phyloP scores from a whole-genome alignment of 1,140 invertebrate genomes.

The Rhopalosiphum maidis region DNA sequence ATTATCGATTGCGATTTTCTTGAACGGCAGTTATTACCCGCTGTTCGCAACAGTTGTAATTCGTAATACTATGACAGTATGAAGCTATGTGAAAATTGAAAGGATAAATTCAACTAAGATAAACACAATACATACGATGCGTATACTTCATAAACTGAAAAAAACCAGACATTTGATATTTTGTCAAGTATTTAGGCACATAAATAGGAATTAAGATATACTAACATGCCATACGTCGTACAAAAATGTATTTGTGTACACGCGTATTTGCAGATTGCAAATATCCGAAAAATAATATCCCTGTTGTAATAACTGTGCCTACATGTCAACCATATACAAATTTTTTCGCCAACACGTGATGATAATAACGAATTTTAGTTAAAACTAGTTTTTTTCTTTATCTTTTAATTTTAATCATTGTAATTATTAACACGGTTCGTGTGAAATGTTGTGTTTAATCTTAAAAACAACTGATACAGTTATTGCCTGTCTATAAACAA shows the following conservation, averaged over 20 bases:
- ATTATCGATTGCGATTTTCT: background rate
- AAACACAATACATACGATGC: background rate
- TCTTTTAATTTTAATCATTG: background rate
- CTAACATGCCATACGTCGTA: background rate
- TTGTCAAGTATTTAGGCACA: background rate
- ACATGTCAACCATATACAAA: background rate
- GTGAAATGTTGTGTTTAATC: background rate
- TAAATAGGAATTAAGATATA: background rate
- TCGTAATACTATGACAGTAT: slow-evolving; percentile 11
- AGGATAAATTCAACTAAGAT: background rate
- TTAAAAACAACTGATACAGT: background rate
- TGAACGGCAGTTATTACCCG: background rate
- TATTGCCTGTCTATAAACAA: background rate
- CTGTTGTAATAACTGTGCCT: background rate
- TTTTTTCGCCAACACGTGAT: background rate
- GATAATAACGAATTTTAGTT: background rate
- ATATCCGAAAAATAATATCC: background rate
- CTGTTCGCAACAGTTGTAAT: background rate
- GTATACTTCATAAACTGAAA: background rate
- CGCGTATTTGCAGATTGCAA: background rate
- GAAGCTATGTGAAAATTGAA: background rate
- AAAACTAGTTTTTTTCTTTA: background rate
- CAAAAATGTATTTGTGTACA: background rate
- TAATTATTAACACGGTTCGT: background rate
- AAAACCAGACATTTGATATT: background rate